phyloP scores from a whole-genome alignment of 2,113 vertebrate genomes.

The Python bivittatus region DNA sequence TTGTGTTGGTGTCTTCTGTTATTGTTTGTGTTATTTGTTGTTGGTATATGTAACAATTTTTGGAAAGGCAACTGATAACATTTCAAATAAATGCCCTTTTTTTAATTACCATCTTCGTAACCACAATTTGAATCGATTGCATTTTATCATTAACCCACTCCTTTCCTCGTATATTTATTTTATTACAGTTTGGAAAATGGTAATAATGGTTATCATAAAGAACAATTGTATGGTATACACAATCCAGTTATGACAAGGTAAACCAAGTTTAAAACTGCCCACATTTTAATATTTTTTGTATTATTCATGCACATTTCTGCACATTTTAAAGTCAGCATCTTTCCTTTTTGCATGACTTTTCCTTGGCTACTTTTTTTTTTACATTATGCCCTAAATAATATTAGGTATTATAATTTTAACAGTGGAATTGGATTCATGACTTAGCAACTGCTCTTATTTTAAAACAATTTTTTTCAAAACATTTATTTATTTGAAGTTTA shows the following conservation, averaged over 20 bases:
- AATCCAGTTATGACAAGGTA: slow-evolving; percentile 91
- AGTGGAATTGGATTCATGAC: slow-evolving; percentile 18
- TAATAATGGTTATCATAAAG: slow-evolving; percentile 98
- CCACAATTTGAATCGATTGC: slow-evolving; percentile 46
- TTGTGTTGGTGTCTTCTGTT: not conserved
- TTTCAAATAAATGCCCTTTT: slow-evolving; percentile 10
- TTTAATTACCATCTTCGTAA: slow-evolving; percentile 55
- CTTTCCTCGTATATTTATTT: slow-evolving; percentile 79
- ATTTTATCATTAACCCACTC: slow-evolving; percentile 64
- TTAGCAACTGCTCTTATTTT: not conserved
- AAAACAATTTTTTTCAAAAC: not conserved
- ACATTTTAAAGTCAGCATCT: slow-evolving; percentile 28
- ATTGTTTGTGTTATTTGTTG: not conserved
- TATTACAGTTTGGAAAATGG: slow-evolving; percentile 94
- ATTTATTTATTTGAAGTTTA: not conserved
- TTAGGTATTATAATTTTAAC: not conserved
- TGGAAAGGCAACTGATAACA: not conserved
- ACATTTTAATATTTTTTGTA: slow-evolving; percentile 38
- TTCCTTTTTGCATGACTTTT: slow-evolving; percentile 52
- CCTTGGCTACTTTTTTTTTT: not conserved
- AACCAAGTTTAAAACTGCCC: slow-evolving; percentile 69
- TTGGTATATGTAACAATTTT: not conserved
- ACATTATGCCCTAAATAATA: slow-evolving; percentile 2
- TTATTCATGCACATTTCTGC: slow-evolving; percentile 47
- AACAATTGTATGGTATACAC: slow-evolving; percentile 86